Base-by-base conservation (phyloP, 2,888 invertebrate species). In the Campoletis raptor region DNA sequence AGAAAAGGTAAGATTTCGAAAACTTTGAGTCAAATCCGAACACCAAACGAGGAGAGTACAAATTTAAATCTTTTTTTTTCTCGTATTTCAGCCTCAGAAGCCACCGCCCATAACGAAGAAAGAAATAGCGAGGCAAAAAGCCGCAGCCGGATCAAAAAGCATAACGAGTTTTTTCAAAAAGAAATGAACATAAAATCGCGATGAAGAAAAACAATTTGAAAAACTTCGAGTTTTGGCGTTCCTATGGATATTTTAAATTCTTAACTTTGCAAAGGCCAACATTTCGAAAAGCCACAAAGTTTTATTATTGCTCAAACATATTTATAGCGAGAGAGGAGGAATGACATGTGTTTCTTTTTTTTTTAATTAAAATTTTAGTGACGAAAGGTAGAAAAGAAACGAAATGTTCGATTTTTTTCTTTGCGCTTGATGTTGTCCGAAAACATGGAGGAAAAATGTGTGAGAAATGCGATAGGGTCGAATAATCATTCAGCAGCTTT, bases 151-250 rank as follows among this genome's bases (percentile, higher is more conserved):
- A 74, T 97, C 97, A 42, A 98, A 97, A 95, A 97, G 96, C 90
- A 97, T 98, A 92, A 96, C 97, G 78, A 96, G 97, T 48, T 98
- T 97, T 95, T 98, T 98, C 93, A 96, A 96, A 89, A 97, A 97
- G 94, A 96, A 96, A 92, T 96, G 90, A 92, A 85, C 79, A 79
- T 70, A 67, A n/a, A 48, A 30, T 36, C 0, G 15, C 30, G 24
- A 21, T 18, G 54, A 96, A 96, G 89, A 97, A 97, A 94, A 96
- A 95, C 92, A 96, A n/a, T n/a, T n/a, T 89, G 92, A 85, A 79
- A 77, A 78, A 82, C 37, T 52, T 18, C 54, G 40, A 30, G 21
- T 67, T 30, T 70, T 30, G 72, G 76, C 84, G 82, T 85, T 86
- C 82, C 82, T 88, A 72, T 86, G 67, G 83, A 76, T 86, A 74